Conservation (phyloP, 2,888 invertebrate species). For the Trichogramma evanescens region DNA sequence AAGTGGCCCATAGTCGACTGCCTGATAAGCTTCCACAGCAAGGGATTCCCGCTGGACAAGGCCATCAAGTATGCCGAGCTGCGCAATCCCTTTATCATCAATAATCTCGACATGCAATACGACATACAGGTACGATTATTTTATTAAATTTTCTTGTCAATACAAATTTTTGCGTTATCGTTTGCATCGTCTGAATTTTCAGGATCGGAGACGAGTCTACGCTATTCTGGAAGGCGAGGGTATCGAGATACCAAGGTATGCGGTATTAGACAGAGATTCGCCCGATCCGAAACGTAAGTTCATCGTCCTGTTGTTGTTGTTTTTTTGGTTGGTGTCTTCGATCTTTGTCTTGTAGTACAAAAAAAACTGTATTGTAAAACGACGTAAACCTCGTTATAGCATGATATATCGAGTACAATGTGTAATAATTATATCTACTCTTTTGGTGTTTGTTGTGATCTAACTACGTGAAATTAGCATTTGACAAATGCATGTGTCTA, state of each 20-base stretch:
- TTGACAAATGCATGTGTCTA: too few relatives aligned
- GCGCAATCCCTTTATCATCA: slow-evolving; percentile 92
- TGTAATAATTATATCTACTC: background rate
- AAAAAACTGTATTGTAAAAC: background rate
- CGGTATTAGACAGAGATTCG: slow-evolving; percentile 90
- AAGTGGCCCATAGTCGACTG: slow-evolving; percentile 98
- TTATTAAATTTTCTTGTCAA: slow-evolving; percentile 16
- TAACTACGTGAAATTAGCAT: too few relatives aligned
- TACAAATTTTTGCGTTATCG: slow-evolving; percentile 18
- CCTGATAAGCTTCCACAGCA: slow-evolving; percentile 95
- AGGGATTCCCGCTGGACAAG: slow-evolving; percentile 96
- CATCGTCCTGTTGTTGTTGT: background rate
- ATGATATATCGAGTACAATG: background rate
- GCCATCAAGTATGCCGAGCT: slow-evolving; percentile 93
- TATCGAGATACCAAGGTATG: slow-evolving; percentile 96
- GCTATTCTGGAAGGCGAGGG: slow-evolving; percentile 88
- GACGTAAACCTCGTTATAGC: background rate
- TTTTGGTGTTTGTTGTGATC: background rate
- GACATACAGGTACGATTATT: slow-evolving; percentile 71
- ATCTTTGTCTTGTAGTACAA: background rate
- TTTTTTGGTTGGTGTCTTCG: background rate
- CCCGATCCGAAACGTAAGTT: slow-evolving; percentile 80
- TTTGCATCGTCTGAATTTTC: slow-evolving; percentile 15
- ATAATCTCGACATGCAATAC: slow-evolving; percentile 97
- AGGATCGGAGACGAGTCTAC: slow-evolving; percentile 91